Evolutionary conservation across 2,888 invertebrate genomes (phyloP), one percentile per base, ranked within the genome.

Genomic region (Calliopum simillimum): DNA sequence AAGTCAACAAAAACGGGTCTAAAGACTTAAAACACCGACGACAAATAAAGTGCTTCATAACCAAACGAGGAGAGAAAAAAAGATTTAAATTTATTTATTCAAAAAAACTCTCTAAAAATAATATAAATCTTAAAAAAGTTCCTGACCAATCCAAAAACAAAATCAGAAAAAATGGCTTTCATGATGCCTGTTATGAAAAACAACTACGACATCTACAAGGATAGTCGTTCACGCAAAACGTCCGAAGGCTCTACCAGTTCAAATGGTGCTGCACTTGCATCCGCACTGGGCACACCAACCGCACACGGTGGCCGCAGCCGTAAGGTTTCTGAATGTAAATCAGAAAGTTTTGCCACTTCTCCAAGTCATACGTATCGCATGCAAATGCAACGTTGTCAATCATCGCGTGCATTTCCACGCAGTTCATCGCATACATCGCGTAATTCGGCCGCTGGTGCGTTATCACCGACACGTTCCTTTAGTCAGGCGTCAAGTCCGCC

Each of bases 111-210:
- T 1, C 5, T 6, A 33, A 8, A 33, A 33, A 33, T 6, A 33
- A 33, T 1, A 33, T 1, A 33, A 33, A 33, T 33, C 33, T 8
- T 33, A 6, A 4, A 1, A 33, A 33, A 33, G 33, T 33, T 33
- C 33, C 33, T 33, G 3, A 33, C 8, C 33, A 33, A 33, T 33
- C 8, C 8, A 1, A 51, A 63, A 51, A 63, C 49, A 49, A 4
- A 62, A 56, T 43, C 41, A 23, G 14, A 33, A 25, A 63, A 55
- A 53, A 96, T 96, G 96, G 96, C 96, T 89, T 96, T 96, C 88
- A 95, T 95, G 95, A 95, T 96, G 94, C 96, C 95, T 71, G 95
- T 96, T 76, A 91, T 96, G 88, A 95, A 95, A 89, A 96, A 95
- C 88, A 95, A 96, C 86, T 96, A 94, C 91, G 94, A 96, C 86